These are phyloP conservation scores for Bubalus kerabau DNA, from an alignment of 2,113 vertebrate species.

Conservation along the genomic window DNA sequence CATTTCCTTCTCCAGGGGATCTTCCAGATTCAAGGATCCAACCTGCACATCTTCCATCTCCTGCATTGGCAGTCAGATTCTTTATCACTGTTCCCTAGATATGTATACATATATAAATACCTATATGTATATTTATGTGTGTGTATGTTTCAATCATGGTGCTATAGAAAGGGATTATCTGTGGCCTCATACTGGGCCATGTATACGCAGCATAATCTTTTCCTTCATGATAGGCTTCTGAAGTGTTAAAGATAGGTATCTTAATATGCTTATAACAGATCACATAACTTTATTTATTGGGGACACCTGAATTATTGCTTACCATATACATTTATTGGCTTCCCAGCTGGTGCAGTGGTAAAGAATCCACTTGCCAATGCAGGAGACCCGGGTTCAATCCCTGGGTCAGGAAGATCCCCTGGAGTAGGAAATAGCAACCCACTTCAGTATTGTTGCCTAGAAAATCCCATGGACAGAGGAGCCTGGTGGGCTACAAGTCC, in stretches of 20 bases:
- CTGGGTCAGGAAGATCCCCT: background rate
- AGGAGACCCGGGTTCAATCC: background rate
- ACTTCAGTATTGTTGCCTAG: background rate
- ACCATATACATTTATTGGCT: background rate
- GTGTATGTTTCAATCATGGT: background rate
- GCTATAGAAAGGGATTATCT: background rate
- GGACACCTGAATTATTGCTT: background rate
- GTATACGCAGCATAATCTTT: background rate
- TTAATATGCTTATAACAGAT: background rate
- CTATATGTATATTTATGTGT: background rate
- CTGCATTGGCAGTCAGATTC: background rate
- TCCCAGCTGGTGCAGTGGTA: background rate
- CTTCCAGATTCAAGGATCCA: background rate
- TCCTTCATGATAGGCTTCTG: background rate
- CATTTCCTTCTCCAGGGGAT: background rate
- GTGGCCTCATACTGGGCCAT: background rate
- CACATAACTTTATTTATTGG: background rate
- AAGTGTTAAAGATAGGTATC: background rate
- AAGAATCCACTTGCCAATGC: background rate
- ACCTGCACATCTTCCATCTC: background rate
- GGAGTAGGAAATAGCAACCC: background rate
- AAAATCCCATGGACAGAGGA: background rate
- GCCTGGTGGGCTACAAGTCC: background rate
- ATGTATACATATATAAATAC: background rate
- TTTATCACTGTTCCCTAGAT: background rate